A percentile compares a stretch with the other conserved stretches of the same genome.
These are phyloP conservation scores for Malurus splendens DNA, from an alignment of 2,797 vertebrate species.

Conservation along the genomic window DNA sequence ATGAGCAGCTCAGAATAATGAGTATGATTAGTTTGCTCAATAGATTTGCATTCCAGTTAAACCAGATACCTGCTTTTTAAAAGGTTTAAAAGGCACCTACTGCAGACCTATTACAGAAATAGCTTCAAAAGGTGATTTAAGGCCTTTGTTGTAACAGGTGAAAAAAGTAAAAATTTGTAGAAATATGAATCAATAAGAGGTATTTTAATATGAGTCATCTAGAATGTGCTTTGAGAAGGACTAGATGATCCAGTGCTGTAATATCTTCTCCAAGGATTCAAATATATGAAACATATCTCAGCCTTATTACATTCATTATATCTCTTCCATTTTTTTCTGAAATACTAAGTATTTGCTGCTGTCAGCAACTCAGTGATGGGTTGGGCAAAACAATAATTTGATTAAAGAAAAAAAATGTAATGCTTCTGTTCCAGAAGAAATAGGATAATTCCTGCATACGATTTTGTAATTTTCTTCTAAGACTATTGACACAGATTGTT, in stretches of 20 bases:
- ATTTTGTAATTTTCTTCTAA: neutral
- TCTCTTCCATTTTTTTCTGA: neutral
- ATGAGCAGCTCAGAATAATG: neutral
- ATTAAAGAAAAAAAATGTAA: neutral
- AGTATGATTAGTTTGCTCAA: neutral
- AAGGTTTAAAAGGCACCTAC: neutral
- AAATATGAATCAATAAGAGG: neutral
- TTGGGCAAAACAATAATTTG: neutral
- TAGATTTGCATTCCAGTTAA: neutral
- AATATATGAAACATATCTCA: neutral
- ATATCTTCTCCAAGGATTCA: neutral
- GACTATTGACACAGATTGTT: neutral
- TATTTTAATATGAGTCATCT: neutral
- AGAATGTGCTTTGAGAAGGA: neutral
- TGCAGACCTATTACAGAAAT: neutral
- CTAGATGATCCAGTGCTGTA: neutral
- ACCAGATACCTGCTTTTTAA: neutral
- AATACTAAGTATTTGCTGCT: neutral
- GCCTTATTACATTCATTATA: neutral
- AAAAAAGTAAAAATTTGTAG: neutral
- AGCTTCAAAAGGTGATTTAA: neutral
- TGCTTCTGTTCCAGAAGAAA: neutral
- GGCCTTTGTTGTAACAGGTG: neutral
- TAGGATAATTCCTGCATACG: neutral
- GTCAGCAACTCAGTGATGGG: neutral